Evolutionary conservation across 1,140 invertebrate species (phyloP).

Genomic region (Drosophila melanogaster): Release_6_plus_ISO1_MT NT_033777.3:29486501-29487000

Average conservation of each 20-base stretch:
- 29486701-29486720: constrained; percentile 21
- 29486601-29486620: constrained; percentile 79
- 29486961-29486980: constrained; percentile 7
- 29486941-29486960: constrained; percentile 12
- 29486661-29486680: constrained; percentile 62
- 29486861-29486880: constrained; percentile 57
- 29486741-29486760: constrained; percentile 23
- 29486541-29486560: constrained; percentile 79
- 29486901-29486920: constrained; percentile 23
- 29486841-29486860: constrained; percentile 29
- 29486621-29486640: constrained; percentile 82
- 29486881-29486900: constrained; percentile 59
- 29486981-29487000: constrained; percentile 50
- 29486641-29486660: constrained; percentile 82
- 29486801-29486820: constrained; percentile 81
- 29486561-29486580: constrained; percentile 24
- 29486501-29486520: constrained; percentile 78
- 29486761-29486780: constrained; percentile 70
- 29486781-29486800: constrained; percentile 64
- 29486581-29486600: constrained; percentile 15
- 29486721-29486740: constrained; percentile 16
- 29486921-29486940: constrained; percentile 55
- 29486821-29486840: constrained; percentile 67
- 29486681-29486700: constrained; percentile 5
- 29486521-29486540: constrained; percentile 78